Evolutionary conservation across 2,888 invertebrate genomes (phyloP), one percentile per base, ranked within the genome.

Genomic region (Eupeodes luniger): DNA sequence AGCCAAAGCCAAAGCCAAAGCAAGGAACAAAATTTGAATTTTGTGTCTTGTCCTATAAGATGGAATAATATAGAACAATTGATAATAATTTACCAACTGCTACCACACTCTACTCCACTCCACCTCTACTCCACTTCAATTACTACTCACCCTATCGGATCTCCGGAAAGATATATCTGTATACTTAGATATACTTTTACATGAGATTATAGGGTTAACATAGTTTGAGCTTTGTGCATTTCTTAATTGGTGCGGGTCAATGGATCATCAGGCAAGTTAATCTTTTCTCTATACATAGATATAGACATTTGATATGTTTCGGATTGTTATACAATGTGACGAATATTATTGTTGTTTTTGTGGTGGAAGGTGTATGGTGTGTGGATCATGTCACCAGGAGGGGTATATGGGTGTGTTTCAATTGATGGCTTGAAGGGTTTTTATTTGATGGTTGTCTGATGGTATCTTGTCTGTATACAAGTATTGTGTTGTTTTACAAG

Each of bases 161-260:
- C 69, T n/a, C 3, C 3, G 16, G 80, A 80, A 40, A 40, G 72
- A 77, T 34, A 51, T 9, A 7, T n/a, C n/a, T 4, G 40, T 40
- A 40, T 9, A 7, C 40, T 2, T 9, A 40, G 6, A 7, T 9
- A 40, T 70, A 77, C 55, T 87, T 79, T 83, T 79, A 51, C 70
- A 82, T 64, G 57, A 62, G 64, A 78, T 79, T 67, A 77, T 74
- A 47, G 74, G 85, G 47, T 69, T 81, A 78, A 77, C 80, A 70
- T 55, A 47, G 61, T 62, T 74, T 57, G 19, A 36, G 53, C 57
- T 72, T 77, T 82, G 70, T 82, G 19, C 64, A 64, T 19, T 40
- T 47, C 49, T 57, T 57, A 70, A 82, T 77, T 82, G 77, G 53
- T 64, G 53, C 16, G 47, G 77, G 53, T 81, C 62, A 66, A 14